Evolutionary conservation across 1,140 invertebrate genomes (phyloP).

Genomic region (Trinorchestia longiramus): DNA sequence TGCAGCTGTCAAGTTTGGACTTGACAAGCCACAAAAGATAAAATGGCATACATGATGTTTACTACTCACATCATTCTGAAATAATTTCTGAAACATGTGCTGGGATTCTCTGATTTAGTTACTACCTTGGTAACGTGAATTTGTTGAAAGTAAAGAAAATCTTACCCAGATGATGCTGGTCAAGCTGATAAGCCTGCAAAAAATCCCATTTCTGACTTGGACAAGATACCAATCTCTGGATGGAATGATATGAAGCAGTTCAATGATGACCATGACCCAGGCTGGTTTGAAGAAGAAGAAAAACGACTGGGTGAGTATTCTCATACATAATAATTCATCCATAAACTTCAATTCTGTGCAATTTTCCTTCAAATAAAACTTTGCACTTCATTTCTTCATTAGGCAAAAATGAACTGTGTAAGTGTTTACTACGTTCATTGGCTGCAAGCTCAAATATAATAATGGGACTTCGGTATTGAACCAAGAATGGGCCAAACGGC

Average conservation of each 20-base stretch:
- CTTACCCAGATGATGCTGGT: neutral
- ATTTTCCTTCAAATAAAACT: too few species aligned
- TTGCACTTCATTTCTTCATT: too few species aligned
- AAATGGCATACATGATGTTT: neutral
- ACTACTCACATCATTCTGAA: neutral
- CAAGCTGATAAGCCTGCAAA: neutral
- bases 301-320: slow-evolving; percentile 10
- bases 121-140: neutral
- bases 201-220: neutral
- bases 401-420: too few species aligned
- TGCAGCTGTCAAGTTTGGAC: slow-evolving; percentile 28
- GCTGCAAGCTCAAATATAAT: too few species aligned
- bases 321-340: neutral
- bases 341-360: too few species aligned
- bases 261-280: slow-evolving; percentile 35
- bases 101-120: neutral
- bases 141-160: neutral
- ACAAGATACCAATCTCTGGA: neutral
- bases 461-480: too few species aligned
- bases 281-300: slow-evolving; percentile 45
- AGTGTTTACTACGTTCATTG: too few species aligned
- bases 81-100: neutral
- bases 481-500: too few species aligned
- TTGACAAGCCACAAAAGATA: neutral
- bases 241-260: slow-evolving; percentile 46